These are phyloP conservation scores for Tetropium fuscum DNA, from an alignment of 2,888 invertebrate species.

Conservation along the genomic window DNA sequence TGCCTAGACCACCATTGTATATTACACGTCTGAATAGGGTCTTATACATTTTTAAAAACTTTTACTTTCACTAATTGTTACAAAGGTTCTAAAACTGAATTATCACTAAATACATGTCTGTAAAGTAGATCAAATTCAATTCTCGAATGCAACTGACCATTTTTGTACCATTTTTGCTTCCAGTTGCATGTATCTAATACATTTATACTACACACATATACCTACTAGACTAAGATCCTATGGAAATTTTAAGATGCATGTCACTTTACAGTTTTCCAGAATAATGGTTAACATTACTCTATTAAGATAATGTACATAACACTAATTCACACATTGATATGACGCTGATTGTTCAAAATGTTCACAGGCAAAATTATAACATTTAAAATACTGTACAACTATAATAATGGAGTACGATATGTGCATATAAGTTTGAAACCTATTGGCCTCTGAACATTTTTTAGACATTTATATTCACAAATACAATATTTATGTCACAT, in stretches of 20 bases:
- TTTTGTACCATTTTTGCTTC: slow-evolving; percentile 33
- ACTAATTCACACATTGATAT: slow-evolving; percentile 55
- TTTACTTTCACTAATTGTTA: slow-evolving; percentile 44
- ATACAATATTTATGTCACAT: slow-evolving; percentile 26
- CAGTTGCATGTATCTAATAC: slow-evolving; percentile 48
- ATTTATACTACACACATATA: slow-evolving; percentile 61
- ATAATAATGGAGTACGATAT: slow-evolving; percentile 53
- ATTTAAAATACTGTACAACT: slow-evolving; percentile 47
- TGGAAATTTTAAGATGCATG: slow-evolving; percentile 24
- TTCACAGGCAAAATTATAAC: slow-evolving; percentile 48
- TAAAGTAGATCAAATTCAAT: slow-evolving; percentile 38
- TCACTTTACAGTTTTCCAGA: slow-evolving; percentile 22
- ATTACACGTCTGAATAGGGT: slow-evolving; percentile 67
- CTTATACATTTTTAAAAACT: slow-evolving; percentile 51
- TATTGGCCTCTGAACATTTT: slow-evolving; percentile 42
- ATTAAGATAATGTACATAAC: slow-evolving; percentile 36
- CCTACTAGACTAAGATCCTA: slow-evolving; percentile 50
- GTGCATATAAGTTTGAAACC: slow-evolving; percentile 51
- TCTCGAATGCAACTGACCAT: slow-evolving; percentile 30
- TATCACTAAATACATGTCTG: slow-evolving; percentile 30
- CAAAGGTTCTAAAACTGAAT: slow-evolving; percentile 43
- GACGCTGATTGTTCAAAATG: slow-evolving; percentile 50
- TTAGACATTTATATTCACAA: slow-evolving; percentile 39
- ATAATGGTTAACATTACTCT: slow-evolving; percentile 23
- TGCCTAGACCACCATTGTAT: slow-evolving; percentile 67